These are phyloP conservation scores for Agrotis puta DNA, from an alignment of 2,888 invertebrate genomes.

Conservation along the genomic window DNA sequence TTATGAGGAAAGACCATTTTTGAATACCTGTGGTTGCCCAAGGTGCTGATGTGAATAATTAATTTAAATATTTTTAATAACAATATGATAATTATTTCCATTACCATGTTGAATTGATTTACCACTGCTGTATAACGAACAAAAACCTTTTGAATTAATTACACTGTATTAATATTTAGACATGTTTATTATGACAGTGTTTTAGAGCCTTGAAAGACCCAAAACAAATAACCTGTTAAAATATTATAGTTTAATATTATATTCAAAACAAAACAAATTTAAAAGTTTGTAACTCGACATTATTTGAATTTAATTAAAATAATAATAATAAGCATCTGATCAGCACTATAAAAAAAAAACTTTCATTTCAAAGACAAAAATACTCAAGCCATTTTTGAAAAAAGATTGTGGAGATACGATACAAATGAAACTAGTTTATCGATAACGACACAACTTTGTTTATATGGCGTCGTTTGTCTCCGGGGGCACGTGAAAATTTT, in stretches of 20 bases:
- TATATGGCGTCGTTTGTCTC: neutral
- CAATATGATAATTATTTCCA: neutral
- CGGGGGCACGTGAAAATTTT: constrained; percentile 1
- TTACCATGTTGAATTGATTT: constrained; percentile 1
- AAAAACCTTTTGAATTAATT: neutral
- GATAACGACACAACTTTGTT: constrained; percentile 33
- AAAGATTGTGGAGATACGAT: neutral
- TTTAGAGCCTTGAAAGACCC: neutral
- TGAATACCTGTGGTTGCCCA: neutral
- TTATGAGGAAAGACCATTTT: neutral
- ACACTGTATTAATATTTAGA: constrained; percentile 8
- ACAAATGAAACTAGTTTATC: neutral
- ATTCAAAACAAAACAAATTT: neutral
- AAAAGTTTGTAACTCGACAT: neutral
- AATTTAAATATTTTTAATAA: neutral
- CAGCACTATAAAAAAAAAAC: neutral
- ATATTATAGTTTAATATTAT: neutral
- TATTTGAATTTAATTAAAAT: neutral
- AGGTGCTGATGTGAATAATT: neutral
- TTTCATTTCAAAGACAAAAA: neutral
- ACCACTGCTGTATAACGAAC: neutral
- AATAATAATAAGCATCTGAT: too few relatives aligned
- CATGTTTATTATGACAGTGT: too few relatives aligned
- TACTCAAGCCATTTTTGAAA: neutral
- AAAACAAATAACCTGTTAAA: neutral